Percentiles rank a stretch among this genome's conserved stretches.
These are phyloP conservation scores for Drosophila silvestris DNA, from an alignment of 2,888 invertebrate species.

Conservation along the genomic window DNA sequence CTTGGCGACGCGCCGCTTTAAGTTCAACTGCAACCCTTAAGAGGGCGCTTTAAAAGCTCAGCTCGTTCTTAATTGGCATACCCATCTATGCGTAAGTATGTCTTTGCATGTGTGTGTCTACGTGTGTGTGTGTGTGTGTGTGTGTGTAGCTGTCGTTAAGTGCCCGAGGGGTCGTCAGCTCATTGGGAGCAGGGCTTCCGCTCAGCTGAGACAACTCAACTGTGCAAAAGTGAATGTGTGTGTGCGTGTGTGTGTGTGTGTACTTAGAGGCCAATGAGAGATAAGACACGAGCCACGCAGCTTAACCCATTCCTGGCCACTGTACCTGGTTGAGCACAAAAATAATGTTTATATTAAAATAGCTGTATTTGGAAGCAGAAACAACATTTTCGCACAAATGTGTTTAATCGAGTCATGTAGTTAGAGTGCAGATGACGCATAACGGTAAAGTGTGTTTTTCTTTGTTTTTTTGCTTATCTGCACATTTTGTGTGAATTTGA, in stretches of 20 bases:
- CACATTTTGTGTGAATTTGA: too few relatives aligned
- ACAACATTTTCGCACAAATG: neutral
- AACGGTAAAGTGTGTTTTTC: neutral
- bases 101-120: neutral
- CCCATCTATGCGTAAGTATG: constrained; percentile 7
- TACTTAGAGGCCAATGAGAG: constrained; percentile 38
- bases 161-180: constrained; percentile 22
- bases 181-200: constrained; percentile 39
- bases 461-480: neutral
- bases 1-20: constrained; percentile 54
- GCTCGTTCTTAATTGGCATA: constrained; percentile 51
- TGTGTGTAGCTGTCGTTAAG: constrained; percentile 16
- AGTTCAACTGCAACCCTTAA: constrained; percentile 33
- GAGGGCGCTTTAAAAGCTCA: constrained; percentile 29
- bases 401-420: neutral
- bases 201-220: constrained; percentile 50
- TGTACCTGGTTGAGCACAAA: neutral
- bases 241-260: neutral
- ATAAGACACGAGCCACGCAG: constrained; percentile 48
- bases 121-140: neutral
- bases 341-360: neutral
- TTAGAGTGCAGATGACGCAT: neutral
- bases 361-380: neutral
- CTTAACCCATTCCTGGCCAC: neutral
- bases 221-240: constrained; percentile 13